Evolutionary conservation across 2,797 vertebrate genomes (phyloP).

Genomic region (Oryzias dopingdopingensis): DNA sequence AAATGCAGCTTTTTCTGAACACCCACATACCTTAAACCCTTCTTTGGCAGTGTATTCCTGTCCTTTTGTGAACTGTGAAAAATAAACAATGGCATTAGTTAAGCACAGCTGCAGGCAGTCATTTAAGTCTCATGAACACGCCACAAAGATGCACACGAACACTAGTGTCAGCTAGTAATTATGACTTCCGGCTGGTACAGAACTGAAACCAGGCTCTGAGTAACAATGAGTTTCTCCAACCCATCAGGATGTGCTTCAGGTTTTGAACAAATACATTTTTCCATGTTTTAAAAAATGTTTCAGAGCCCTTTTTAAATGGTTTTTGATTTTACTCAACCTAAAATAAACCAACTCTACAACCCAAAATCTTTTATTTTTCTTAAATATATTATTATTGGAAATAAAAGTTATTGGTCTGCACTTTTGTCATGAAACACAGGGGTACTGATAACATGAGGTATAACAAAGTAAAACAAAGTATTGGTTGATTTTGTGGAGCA

Average conservation of each 20-base stretch:
- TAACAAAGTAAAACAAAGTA: neutral
- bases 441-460: neutral
- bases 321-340: no score
- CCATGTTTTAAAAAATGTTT: neutral
- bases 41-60: conserved; percentile 94
- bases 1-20: conserved; percentile 3
- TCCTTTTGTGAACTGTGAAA: conserved; percentile 84
- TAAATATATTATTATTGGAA: neutral
- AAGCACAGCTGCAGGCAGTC: conserved; percentile 35
- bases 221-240: conserved; percentile 48
- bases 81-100: conserved; percentile 61
- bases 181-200: conserved; percentile 47
- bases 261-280: neutral
- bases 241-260: neutral
- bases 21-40: conserved; percentile 86
- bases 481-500: conserved; percentile 3
- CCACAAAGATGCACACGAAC: conserved; percentile 49
- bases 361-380: neutral
- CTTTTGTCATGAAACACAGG: conserved; percentile 7
- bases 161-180: conserved; percentile 63
- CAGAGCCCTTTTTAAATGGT: no score
- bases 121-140: conserved; percentile 53
- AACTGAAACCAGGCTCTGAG: conserved; percentile 54
- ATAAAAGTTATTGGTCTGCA: neutral
- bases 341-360: no score